phyloP scores from a whole-genome alignment of 2,888 invertebrate genomes.

The Folsomia manolachei region DNA sequence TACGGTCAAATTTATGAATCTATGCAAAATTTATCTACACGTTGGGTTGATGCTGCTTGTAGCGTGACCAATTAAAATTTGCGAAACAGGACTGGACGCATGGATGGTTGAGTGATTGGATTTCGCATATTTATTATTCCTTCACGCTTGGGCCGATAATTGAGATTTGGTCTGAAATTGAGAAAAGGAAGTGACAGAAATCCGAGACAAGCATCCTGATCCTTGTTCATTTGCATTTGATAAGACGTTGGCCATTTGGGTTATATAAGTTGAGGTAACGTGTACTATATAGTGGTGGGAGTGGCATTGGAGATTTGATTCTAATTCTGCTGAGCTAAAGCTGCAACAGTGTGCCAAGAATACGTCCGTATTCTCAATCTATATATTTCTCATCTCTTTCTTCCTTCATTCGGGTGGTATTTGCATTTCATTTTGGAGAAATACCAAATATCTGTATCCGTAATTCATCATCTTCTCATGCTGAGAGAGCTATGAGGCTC shows the following conservation, averaged over 20 bases:
- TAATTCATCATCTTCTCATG: no score
- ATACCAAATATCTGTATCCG: not conserved
- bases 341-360: no score
- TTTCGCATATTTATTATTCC: not conserved
- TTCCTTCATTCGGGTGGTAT: no score
- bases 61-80: no score
- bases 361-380: no score
- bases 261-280: not conserved
- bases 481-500: no score
- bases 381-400: no score
- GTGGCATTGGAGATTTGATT: not conserved
- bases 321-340: no score
- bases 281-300: not conserved
- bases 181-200: not conserved
- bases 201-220: not conserved
- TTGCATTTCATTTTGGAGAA: not conserved
- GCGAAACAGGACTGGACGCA: not conserved
- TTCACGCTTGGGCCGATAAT: not conserved
- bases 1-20: no score
- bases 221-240: not conserved
- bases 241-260: no score
- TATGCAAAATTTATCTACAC: no score
- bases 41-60: no score
- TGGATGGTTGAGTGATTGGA: not conserved
- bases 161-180: not conserved